These are phyloP conservation scores for Schizothorax lantsangensis DNA, from an alignment of 2,797 vertebrate species.

Conservation along the genomic window DNA sequence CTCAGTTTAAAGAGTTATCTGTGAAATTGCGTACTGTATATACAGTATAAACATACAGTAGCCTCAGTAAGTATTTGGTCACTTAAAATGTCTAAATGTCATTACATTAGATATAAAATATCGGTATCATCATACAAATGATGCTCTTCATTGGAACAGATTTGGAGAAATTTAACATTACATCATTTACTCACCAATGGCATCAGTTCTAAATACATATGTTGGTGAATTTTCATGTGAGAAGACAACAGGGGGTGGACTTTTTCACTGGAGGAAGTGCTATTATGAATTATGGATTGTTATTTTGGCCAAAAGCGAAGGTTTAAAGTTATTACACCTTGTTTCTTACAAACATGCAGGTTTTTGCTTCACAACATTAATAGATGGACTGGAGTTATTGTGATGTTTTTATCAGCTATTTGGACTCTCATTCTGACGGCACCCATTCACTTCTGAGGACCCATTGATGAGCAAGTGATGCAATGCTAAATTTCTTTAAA, in stretches of 20 bases:
- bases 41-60: slow-evolving; percentile 57
- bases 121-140: background rate
- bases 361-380: background rate
- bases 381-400: background rate
- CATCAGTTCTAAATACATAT: background rate
- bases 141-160: background rate
- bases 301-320: background rate
- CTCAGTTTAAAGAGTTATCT: slow-evolving; percentile 23
- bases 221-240: background rate
- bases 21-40: slow-evolving; percentile 60
- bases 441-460: background rate
- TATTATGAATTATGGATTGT: background rate
- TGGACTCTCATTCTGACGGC: background rate
- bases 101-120: background rate
- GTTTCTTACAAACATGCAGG: background rate
- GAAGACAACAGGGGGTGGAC: background rate
- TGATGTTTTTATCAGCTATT: background rate
- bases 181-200: background rate
- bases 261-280: background rate
- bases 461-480: background rate
- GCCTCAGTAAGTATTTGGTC: slow-evolving; percentile 32
- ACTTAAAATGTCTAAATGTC: slow-evolving; percentile 15
- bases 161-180: background rate
- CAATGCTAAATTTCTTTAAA: background rate
- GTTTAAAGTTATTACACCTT: background rate